A percentile compares a stretch with the other conserved stretches of the same genome.
Conservation (phyloP, 1,140 invertebrate species). For the Drosophila carrolli region DNA sequence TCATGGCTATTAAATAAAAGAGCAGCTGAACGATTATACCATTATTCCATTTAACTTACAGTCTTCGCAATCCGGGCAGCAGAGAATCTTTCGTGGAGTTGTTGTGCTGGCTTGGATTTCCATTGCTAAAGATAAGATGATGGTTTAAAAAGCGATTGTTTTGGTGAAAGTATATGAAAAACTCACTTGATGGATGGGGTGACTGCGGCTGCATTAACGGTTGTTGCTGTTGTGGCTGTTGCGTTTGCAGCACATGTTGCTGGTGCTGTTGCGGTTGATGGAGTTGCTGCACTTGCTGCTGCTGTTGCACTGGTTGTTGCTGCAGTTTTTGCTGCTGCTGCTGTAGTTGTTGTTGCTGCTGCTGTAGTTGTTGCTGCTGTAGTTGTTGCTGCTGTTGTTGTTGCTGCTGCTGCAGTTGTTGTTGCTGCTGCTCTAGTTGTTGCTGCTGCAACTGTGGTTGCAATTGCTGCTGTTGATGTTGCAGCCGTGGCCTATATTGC, state of each 20-base stretch:
- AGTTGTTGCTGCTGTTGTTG: conserved; percentile 7
- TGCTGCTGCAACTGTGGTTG: conserved; percentile 12
- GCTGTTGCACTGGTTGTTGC: conserved; percentile 31
- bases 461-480: conserved; percentile 1
- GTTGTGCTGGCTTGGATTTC: conserved; percentile 34
- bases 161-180: conserved; percentile 3
- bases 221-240: conserved; percentile 7
- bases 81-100: conserved; percentile 61
- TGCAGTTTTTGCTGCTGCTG: conserved; percentile 6
- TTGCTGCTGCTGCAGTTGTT: conserved; percentile 15
- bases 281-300: not conserved
- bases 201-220: conserved; percentile 19
- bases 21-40: not conserved
- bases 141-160: conserved; percentile 9
- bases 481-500: conserved; percentile 1
- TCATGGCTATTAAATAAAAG: not conserved
- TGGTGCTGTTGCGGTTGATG: conserved; percentile 14
- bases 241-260: conserved; percentile 1
- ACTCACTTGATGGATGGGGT: conserved; percentile 50
- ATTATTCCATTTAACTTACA: conserved; percentile 50
- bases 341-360: conserved; percentile 16
- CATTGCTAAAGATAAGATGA: conserved; percentile 24
- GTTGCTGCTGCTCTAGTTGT: conserved; percentile 8
- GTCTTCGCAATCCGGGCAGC: conserved; percentile 79
- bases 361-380: conserved; percentile 2